A percentile compares a stretch with the other conserved stretches of the same genome.
These are phyloP conservation scores for Haemorhous mexicanus DNA, from an alignment of 2,113 vertebrate genomes.

Conservation along the genomic window DNA sequence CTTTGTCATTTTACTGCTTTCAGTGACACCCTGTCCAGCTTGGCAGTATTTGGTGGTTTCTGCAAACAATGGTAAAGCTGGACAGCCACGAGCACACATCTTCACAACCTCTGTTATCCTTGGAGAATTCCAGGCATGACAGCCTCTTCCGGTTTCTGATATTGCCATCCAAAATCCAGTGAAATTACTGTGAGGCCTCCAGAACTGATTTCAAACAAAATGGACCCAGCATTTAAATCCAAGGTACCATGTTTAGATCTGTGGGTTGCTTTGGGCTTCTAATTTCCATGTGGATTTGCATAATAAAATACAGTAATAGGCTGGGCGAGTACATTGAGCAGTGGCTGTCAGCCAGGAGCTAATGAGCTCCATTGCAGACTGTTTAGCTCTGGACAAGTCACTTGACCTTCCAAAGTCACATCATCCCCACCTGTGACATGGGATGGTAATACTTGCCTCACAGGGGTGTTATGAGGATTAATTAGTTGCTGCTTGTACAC, in stretches of 20 bases:
- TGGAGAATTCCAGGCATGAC: background rate
- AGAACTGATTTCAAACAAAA: background rate
- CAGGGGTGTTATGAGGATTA: slow-evolving; percentile 55
- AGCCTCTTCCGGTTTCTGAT: background rate
- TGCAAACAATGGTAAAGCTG: background rate
- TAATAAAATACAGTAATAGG: slow-evolving; percentile 29
- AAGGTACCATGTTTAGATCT: background rate
- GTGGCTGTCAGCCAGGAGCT: slow-evolving; percentile 15
- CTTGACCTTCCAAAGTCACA: slow-evolving; percentile 20
- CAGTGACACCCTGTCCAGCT: background rate
- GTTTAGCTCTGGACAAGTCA: slow-evolving; percentile 32
- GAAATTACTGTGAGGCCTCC: background rate
- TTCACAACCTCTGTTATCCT: background rate
- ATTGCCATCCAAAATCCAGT: background rate
- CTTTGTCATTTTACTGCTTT: background rate
- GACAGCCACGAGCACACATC: background rate
- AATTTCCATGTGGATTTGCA: slow-evolving; percentile 37
- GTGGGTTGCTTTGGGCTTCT: slow-evolving; percentile 41
- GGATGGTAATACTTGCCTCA: slow-evolving; percentile 53
- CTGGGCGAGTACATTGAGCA: background rate
- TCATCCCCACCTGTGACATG: background rate
- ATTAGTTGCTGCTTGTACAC: slow-evolving; percentile 50
- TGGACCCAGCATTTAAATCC: background rate
- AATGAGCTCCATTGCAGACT: slow-evolving; percentile 9
- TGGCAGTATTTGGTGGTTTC: background rate